Conservation (phyloP, 2,888 invertebrate species). For the Lacanobia wlatinum region DNA sequence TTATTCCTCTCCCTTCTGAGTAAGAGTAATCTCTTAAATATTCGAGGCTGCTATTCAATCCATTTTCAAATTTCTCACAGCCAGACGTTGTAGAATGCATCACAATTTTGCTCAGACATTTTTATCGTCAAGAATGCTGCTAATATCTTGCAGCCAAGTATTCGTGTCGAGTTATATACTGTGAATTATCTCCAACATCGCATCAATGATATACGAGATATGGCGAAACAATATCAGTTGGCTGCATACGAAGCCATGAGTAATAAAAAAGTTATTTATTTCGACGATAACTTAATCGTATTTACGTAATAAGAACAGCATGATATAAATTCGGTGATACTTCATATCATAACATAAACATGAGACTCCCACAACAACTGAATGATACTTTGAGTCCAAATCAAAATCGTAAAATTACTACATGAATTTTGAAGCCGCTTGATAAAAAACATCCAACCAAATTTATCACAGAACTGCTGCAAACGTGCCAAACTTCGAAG, state of each 20-base stretch:
- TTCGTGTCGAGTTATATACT: conserved; percentile 51
- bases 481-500: conserved; percentile 44
- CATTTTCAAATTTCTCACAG: conserved; percentile 1
- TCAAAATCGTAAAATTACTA: not conserved
- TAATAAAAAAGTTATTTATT: conserved; percentile 46
- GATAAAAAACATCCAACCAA: conserved; percentile 8
- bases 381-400: conserved; percentile 1
- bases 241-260: conserved; percentile 30
- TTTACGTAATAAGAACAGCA: conserved; percentile 20
- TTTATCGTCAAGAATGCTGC: conserved; percentile 28
- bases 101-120: conserved; percentile 16
- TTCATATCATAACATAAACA: conserved; percentile 24
- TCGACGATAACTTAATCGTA: conserved; percentile 32
- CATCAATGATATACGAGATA: conserved; percentile 52
- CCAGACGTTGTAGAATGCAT: conserved; percentile 9
- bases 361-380: not conserved
- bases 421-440: not conserved
- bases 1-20: not conserved
- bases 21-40: not conserved
- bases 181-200: conserved; percentile 52
- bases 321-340: conserved; percentile 21
- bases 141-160: conserved; percentile 49
- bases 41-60: not conserved
- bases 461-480: conserved; percentile 11
- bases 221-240: conserved; percentile 52